Percentiles rank a stretch among this genome's conserved stretches.
phyloP scores from a whole-genome alignment of 2,797 vertebrate species.

The Malacoraja senta region DNA sequence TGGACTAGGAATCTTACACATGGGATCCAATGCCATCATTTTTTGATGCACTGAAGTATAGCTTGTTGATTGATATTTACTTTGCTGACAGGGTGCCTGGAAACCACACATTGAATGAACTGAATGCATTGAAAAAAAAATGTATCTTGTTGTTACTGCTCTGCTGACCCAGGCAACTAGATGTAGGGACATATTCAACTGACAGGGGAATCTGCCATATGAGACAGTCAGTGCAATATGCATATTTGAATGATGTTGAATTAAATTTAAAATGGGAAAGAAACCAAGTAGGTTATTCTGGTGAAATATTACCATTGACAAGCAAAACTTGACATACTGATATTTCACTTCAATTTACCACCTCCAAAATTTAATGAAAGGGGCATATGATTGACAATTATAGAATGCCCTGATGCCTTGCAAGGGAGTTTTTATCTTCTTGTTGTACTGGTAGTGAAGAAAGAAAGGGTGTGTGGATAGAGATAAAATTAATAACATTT shows the following conservation, averaged over 20 bases:
- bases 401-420: background rate
- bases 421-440: background rate
- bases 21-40: background rate
- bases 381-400: background rate
- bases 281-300: background rate
- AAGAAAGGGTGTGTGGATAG: background rate
- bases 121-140: background rate
- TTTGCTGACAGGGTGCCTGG: background rate
- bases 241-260: background rate
- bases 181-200: background rate
- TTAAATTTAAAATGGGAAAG: background rate
- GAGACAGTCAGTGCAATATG: background rate
- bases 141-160: background rate
- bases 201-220: background rate
- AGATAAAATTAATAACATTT: conserved; percentile 1
- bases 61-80: background rate
- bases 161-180: background rate
- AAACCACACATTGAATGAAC: background rate
- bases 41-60: background rate
- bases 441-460: background rate
- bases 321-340: background rate
- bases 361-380: background rate
- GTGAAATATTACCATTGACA: background rate
- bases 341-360: too few relatives aligned
- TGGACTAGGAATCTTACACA: background rate